Evolutionary conservation across 2,888 invertebrate species (phyloP), one percentile per base, ranked within the genome.

Genomic region (Villa cingulata): DNA sequence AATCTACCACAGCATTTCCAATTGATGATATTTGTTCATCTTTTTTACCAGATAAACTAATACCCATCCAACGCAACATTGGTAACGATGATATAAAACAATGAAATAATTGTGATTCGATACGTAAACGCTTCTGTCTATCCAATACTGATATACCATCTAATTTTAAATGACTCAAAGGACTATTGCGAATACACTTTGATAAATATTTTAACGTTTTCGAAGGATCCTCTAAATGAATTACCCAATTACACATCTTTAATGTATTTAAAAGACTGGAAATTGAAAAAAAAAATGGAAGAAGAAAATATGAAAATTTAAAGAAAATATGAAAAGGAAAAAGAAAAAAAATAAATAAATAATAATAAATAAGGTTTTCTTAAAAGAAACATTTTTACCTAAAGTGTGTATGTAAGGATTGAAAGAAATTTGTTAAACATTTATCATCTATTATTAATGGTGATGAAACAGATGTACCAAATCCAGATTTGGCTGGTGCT

Each of bases 361-460:
- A 23, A 23, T 23, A 6, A 6, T 7, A 23, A 23, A 23, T 23
- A 6, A 23, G 12, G 12, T 32, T 32, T 32, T 32, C 12, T 32
- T 32, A 4, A 27, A 27, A 27, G 10, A 10, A 6, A 27, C 5
- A 12, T 29, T 68, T 57, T 51, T 63, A 66, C 53, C 69, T 62
- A 56, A 73, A 72, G 53, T 69, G 62, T 9, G 62, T 56, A 16
- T 71, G 64, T 16, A 73, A 57, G 16, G 68, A 69, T 49, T 62
- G 60, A 58, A 73, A 73, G 59, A 74, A 73, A 37, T 64, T 61
- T 23, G 69, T 59, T 29, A 72, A 60, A 39, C 68, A 66, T 53
- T 71, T 72, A 56, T 74, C 73, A 57, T 72, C 71, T 37, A 69
- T 55, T 50, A 72, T 70, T 50, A 71, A 63, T 38, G 67, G 66